Evolutionary conservation across 23 tunicate genomes (phyloP), one percentile per base, ranked within the genome.

Genomic region (Corella eumyota): DNA sequence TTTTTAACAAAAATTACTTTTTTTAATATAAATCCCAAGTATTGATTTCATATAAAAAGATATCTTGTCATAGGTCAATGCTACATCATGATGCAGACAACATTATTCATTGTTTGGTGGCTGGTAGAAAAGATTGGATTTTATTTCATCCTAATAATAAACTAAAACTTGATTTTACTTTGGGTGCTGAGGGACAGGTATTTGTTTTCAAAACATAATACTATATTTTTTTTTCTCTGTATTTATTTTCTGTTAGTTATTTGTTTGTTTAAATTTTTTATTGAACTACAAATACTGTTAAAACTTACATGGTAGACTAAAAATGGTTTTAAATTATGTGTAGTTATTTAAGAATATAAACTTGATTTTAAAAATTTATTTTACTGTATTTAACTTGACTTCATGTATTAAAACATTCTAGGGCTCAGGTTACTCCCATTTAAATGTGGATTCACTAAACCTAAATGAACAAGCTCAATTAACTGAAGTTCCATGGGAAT

Each of bases 101-200:
- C 59, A 88, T 88, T 4, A 55, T 88, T 30, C 96, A 88, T 61
- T 88, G 96, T 45, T 47, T 88, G 22, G 78, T 88, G 13, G 37
- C 77, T 52, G 96, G 96, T 15, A 57, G 76, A 64, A 88, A 88
- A 52, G 96, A 88, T 58, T 88, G 96, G 96, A 88, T 88, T 21
- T 46, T 88, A 3, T 72, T 78, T 36, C 56, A 88, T 55, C 75
- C 73, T 5, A 38, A 56, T 1, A 35, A 88, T 58, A 73, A 67
- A 30, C n/a, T 33, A 15, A 55, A 51, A 32, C 15, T 68, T 11
- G 88, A 88, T 45, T 72, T 78, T 77, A 81, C 64, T 7, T 17
- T 29, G 30, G 60, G 73, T 7, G 64, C 52, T 30, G 58, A 66
- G 31, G 77, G 69, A 25, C 88, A 78, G 66, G 88, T 68, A 17